A percentile compares a stretch with the other conserved stretches of the same genome.
Evolutionary conservation across 2,888 invertebrate species (phyloP).

Genomic region (Scaptomyza polygonia): DNA sequence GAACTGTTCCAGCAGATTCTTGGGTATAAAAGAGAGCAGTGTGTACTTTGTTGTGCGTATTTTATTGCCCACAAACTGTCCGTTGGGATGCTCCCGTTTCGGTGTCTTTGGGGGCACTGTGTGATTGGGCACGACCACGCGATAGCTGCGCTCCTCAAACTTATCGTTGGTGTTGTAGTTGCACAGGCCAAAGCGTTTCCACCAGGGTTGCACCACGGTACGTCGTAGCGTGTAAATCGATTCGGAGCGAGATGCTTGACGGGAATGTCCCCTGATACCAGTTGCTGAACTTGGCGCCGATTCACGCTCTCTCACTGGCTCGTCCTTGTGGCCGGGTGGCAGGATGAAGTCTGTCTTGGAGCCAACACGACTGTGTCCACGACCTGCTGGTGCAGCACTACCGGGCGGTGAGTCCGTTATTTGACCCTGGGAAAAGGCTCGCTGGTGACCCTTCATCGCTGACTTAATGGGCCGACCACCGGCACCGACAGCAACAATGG

Average conservation of each 20-base stretch:
- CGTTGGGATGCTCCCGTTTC: constrained; percentile 92
- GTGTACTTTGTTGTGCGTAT: constrained; percentile 98
- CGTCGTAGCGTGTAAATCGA: constrained; percentile 94
- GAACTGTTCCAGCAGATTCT: constrained; percentile 98
- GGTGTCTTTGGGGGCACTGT: constrained; percentile 92
- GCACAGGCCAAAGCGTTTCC: constrained; percentile 88
- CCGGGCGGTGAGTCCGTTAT: constrained; percentile 87
- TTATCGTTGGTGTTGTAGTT: constrained; percentile 87
- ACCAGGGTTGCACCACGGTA: constrained; percentile 89
- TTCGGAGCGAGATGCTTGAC: constrained; percentile 95
- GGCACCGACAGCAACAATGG: constrained; percentile 76
- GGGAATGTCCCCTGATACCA: constrained; percentile 88
- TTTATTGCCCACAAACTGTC: constrained; percentile 92
- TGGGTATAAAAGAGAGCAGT: constrained; percentile 95
- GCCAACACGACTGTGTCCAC: constrained; percentile 91
- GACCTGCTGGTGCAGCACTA: constrained; percentile 78
- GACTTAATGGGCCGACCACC: constrained; percentile 89
- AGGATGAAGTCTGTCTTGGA: constrained; percentile 95
- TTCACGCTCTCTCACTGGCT: constrained; percentile 87
- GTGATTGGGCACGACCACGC: constrained; percentile 93
- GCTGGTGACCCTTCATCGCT: constrained; percentile 90
- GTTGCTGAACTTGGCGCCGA: constrained; percentile 85
- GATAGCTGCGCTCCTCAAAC: constrained; percentile 88
- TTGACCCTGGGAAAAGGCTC: constrained; percentile 94
- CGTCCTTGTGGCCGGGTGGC: constrained; percentile 93